Conservation (phyloP, 1,140 invertebrate species). For the Apis laboriosa region DNA sequence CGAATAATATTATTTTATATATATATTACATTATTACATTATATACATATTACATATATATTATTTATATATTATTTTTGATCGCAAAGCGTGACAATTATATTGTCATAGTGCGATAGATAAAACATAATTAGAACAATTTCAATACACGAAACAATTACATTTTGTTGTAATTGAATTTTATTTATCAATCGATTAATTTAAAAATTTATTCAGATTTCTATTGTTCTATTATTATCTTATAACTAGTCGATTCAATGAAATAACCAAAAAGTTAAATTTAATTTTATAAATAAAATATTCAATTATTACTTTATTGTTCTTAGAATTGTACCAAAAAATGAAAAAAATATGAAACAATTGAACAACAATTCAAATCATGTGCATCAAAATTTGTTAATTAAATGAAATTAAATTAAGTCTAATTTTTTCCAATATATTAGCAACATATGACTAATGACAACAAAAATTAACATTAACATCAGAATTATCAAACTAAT, state of each 20-base stretch:
- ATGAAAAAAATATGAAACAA: background rate
- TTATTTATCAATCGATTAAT: background rate
- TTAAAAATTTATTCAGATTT: background rate
- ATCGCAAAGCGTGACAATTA: background rate
- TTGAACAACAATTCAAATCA: background rate
- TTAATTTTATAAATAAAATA: background rate
- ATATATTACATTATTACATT: too few species aligned
- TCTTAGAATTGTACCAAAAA: conserved; percentile 15
- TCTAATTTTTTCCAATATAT: too few species aligned
- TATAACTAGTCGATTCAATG: too few species aligned
- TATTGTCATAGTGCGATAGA: background rate
- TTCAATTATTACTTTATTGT: background rate
- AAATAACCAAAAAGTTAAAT: background rate
- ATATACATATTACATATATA: too few species aligned
- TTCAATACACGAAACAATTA: background rate
- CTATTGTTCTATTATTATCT: background rate
- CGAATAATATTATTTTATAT: too few species aligned
- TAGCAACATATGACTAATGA: background rate
- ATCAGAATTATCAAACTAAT: too few species aligned
- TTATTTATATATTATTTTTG: background rate
- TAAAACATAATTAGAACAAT: background rate
- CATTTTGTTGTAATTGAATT: too few species aligned
- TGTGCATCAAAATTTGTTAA: conserved; percentile 4
- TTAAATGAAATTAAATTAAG: conserved; percentile 8
- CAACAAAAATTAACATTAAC: background rate